phyloP scores from a whole-genome alignment of 1,140 invertebrate species.

The Diabrotica virgifera region DNA sequence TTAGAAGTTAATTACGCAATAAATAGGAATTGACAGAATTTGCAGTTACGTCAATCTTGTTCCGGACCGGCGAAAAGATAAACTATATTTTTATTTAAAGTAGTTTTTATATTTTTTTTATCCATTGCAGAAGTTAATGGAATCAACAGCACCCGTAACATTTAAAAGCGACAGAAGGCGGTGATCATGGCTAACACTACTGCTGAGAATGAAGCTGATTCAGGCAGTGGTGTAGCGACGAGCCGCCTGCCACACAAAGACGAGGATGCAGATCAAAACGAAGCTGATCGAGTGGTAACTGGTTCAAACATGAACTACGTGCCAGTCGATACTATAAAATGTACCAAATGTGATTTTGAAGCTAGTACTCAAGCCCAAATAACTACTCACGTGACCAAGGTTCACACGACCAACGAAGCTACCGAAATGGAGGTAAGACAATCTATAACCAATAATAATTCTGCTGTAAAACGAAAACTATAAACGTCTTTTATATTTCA shows the following conservation, averaged over 20 bases:
- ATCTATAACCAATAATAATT: background rate
- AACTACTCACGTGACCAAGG: conserved; percentile 60
- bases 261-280: conserved; percentile 46
- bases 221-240: conserved; percentile 38
- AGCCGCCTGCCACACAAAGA: conserved; percentile 31
- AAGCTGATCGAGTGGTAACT: conserved; percentile 42
- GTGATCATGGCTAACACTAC: conserved; percentile 49
- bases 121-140: conserved; percentile 37
- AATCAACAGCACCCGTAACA: conserved; percentile 19
- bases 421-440: conserved; percentile 34
- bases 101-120: no score
- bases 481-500: no score
- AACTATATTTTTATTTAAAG: no score
- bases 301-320: conserved; percentile 63
- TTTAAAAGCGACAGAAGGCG: conserved; percentile 8
- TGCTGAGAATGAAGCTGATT: conserved; percentile 48
- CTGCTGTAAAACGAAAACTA: background rate
- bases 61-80: no score
- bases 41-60: no score
- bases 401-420: conserved; percentile 52
- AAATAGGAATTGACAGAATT: no score
- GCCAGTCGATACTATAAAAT: conserved; percentile 46
- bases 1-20: no score
- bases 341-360: conserved; percentile 68
- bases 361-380: conserved; percentile 59